These are phyloP conservation scores for Brachionus rubens DNA, from an alignment of 1,140 invertebrate genomes.

Conservation along the genomic window DNA sequence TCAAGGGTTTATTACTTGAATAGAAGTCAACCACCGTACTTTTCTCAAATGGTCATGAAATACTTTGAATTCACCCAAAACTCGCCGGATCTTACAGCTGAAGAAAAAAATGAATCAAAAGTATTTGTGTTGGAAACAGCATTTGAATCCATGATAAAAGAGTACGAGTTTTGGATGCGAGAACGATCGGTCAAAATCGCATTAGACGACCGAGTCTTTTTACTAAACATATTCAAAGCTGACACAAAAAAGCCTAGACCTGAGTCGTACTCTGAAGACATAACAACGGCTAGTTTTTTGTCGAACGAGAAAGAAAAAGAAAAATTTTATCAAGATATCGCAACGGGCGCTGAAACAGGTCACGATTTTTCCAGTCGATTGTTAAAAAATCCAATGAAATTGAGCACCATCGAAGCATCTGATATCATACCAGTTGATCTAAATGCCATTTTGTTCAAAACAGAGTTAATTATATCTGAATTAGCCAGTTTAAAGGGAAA, in stretches of 20 bases:
- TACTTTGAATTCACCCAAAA: constrained; percentile 26
- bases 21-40: constrained; percentile 79
- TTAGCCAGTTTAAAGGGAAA: constrained; percentile 61
- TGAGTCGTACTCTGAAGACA: constrained; percentile 77
- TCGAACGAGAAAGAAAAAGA: constrained; percentile 57
- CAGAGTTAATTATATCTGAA: constrained; percentile 71
- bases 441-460: constrained; percentile 72
- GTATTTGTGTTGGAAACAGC: constrained; percentile 17
- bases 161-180: constrained; percentile 44
- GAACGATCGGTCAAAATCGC: constrained; percentile 1
- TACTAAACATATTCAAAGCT: not conserved
- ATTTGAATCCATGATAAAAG: constrained; percentile 5
- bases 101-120: not conserved
- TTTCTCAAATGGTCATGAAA: constrained; percentile 72
- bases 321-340: constrained; percentile 74
- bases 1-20: constrained; percentile 78
- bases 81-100: not conserved
- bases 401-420: constrained; percentile 63
- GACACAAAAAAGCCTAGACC: constrained; percentile 62
- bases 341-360: constrained; percentile 83
- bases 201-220: not conserved
- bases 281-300: constrained; percentile 48
- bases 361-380: constrained; percentile 91
- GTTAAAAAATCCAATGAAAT: constrained; percentile 63
- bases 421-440: constrained; percentile 78